Base-by-base conservation (phyloP, 2,888 invertebrate species). In the Cyclophora albipunctata region DNA sequence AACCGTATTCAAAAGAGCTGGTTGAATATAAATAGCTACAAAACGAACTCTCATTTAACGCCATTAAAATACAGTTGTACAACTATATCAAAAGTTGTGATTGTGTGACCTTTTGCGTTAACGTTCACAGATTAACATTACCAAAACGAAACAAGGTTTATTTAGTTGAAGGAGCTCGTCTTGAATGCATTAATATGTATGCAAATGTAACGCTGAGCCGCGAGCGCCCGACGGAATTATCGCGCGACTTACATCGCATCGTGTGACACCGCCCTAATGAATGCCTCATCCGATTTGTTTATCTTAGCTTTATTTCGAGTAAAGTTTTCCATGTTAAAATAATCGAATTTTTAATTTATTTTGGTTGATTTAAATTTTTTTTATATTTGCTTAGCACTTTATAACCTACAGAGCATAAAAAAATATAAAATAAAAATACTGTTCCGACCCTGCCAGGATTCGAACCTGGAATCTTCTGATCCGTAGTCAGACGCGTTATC, bases 401-500 rank as follows among this genome's bases (percentile, higher is more conserved):
- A 20, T 20, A 20, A 20, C 20, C 20, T 20, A 43, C 45, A 49
- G 46, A 54, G 58, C 50, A 58, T 56, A 57, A 34, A 49, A 62
- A 59, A 58, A 35, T 42, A 55, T 48, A 48, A 33, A 43, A 62
- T 60, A 69, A 63, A 45, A 1, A 6, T 0, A 3, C 0, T 0
- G 1, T 1, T 62, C 4, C 90, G 90, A 90, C 89, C 89, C 84
- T 90, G 90, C 90, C 90, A 90, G 90, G 90, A 90, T 90, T 90
- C 90, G 90, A 90, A 90, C 90, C 90, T 91, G 91, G 91, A 91
- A 91, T 91, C 91, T 91, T 91, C 91, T 91, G 91, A 91, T 91
- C 91, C 91, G 91, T 91, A 91, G 91, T 91, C 91, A 91, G 91
- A 91, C 91, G 91, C 91, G 91, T 91, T 91, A 91, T 91, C 90